These are phyloP conservation scores for Caenorhabditis virilis DNA, from an alignment of 2,888 invertebrate species.

Conservation along the genomic window DNA sequence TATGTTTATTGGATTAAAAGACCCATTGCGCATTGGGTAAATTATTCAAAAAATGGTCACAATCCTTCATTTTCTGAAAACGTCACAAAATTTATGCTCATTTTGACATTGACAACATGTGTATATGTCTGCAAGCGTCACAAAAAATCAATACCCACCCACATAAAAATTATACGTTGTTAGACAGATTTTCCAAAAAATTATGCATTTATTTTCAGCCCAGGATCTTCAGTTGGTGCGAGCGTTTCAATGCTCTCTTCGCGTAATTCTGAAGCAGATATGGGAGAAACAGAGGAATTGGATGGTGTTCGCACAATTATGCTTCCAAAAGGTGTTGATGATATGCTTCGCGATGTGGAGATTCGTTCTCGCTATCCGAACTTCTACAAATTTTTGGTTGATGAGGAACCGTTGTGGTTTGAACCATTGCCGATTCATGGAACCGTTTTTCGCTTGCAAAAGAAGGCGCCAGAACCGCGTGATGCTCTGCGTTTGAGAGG, in stretches of 20 bases:
- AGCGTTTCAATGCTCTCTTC: conserved; percentile 36
- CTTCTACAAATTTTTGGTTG: conserved; percentile 25
- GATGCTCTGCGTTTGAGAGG: conserved; percentile 8
- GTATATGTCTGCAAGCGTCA: too few relatives aligned
- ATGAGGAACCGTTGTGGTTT: conserved; percentile 30
- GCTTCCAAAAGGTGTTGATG: conserved; percentile 14
- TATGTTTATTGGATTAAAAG: too few relatives aligned
- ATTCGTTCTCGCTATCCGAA: conserved; percentile 33
- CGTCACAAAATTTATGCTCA: too few relatives aligned
- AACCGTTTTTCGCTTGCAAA: conserved; percentile 12
- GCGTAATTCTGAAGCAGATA: conserved; percentile 29
- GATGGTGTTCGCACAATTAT: conserved; percentile 20
- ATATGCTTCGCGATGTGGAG: conserved; percentile 29
- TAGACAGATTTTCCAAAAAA: too few relatives aligned
- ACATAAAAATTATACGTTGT: too few relatives aligned
- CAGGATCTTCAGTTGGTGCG: conserved; percentile 28
- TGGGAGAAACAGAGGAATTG: conserved; percentile 12
- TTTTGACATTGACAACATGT: too few relatives aligned
- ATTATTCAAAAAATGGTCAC: too few relatives aligned
- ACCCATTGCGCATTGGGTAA: too few relatives aligned
- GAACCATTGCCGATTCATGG: conserved; percentile 26
- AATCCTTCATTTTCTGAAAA: too few relatives aligned
- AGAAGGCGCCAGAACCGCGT: conserved; percentile 3
- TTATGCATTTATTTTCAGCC: conserved; percentile 25
- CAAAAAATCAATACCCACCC: too few relatives aligned